Base-by-base conservation (phyloP, 2,888 invertebrate genomes). In the Stenolophus ochropezus region DNA sequence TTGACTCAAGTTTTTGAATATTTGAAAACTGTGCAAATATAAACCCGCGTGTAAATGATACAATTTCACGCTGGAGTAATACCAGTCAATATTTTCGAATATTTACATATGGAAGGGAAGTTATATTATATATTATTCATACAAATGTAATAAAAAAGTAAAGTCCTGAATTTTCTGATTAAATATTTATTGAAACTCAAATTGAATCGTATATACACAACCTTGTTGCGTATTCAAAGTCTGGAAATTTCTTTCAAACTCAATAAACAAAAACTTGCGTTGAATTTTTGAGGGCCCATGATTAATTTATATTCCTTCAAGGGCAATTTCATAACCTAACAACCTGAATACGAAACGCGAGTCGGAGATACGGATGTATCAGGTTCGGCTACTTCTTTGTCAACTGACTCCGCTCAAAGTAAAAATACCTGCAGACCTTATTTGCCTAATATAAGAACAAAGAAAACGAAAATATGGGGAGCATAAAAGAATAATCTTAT, bases 191-290 rank as follows among this genome's bases (percentile, higher is more conserved):
- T 42, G 33, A 4, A 42, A 42, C 4, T 1, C 8, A 42, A 42
- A 42, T 42, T 42, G 33, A 42, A 42, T 42, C 33, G 33, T 42
- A 42, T 42, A 42, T 42, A 42, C 11, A 42, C 8, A 11, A 11
- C 33, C 8, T 42, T 42, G 11, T 42, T 42, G 33, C 11, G 33
- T 42, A 33, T 42, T 42, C 33, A 6, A 42, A 42, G 1, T 33
- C 33, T 42, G 33, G 11, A 42, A 42, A 42, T 42, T 6, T 42
- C 8, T 42, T 42, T 8, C 11, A 42, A 56, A 56, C 56, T 56
- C 56, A 56, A 56, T 56, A 56, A 21, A 56, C 56, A 56, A 56
- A 18, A 56, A 56, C 56, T 56, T 56, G 21, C 6, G 20, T 20
- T 21, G 56, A 56, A 56, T 56, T 20, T 56, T 56, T 56, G 20